Evolutionary conservation across 2,888 invertebrate species (phyloP), one percentile per base, ranked within the genome.

Genomic region (Carcina quercana): DNA sequence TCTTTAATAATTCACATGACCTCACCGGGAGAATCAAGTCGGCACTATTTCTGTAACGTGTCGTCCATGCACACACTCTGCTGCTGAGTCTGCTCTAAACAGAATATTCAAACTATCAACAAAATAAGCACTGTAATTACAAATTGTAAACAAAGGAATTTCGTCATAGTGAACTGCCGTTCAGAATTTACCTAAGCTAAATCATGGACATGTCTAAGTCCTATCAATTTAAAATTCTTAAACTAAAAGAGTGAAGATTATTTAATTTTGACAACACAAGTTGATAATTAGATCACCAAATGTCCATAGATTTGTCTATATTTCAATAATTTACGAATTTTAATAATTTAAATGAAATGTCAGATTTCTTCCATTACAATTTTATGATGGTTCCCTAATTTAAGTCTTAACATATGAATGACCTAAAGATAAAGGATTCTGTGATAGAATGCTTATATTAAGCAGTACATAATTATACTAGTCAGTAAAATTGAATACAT

Each of bases 31-130:
- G n/a, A n/a, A 59, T 50, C 66, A 64, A n/a, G n/a, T n/a, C 59
- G 59, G 53, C 61, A 59, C 62, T 65, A 59, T 63, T 51, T 55
- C 58, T 59, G 61, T 59, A 53, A 62, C 60, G 58, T 51, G 58
- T 60, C 61, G 51, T 53, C 48, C 41, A 46, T 47, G 51, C 55
- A 51, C 59, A 59, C 63, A 75, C 80, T 79, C 79, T 82, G 79
- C 74, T 62, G 47, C 80, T 71, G 80, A 80, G 80, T 76, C 79
- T 47, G 68, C 73, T 69, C 71, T 70, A 72, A 72, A 67, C 26
- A 60, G 59, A 50, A 52, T 58, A 64, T 56, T 63, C 60, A 69
- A 73, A 67, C 70, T 70, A 68, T 66, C 65, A 73, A 73, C 69
- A 71, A 71, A 70, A 20, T 58, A 79, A 80, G 76, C 76, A 75